Percentiles rank a stretch among this genome's conserved stretches.
Evolutionary conservation across 2,888 invertebrate species (phyloP).

Genomic region (Drosophila recens): DNA sequence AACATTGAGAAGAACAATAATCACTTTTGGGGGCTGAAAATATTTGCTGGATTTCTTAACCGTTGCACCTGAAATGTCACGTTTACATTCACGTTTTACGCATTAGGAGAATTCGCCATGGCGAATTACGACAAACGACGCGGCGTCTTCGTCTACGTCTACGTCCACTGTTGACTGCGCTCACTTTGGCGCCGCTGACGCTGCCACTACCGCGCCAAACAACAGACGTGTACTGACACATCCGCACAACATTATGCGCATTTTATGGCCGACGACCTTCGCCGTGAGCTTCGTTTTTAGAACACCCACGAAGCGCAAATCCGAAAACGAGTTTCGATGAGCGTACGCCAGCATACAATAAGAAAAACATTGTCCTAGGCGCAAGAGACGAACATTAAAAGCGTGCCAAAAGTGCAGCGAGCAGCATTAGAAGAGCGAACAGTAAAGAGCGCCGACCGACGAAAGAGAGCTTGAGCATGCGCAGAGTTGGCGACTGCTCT

Average conservation of each 20-base stretch:
- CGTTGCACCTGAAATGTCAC: constrained; percentile 39
- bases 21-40: constrained; percentile 15
- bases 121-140: constrained; percentile 24
- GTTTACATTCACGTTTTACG: constrained; percentile 34
- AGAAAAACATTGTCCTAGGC: constrained; percentile 83
- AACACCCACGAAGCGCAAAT: constrained; percentile 57
- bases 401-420: constrained; percentile 52
- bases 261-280: constrained; percentile 82
- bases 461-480: constrained; percentile 59
- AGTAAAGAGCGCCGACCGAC: constrained; percentile 17
- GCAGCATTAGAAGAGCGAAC: constrained; percentile 22
- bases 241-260: constrained; percentile 82
- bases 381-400: constrained; percentile 65
- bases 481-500: constrained; percentile 18
- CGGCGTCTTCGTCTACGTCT: constrained; percentile 28
- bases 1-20: constrained; percentile 16
- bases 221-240: constrained; percentile 83
- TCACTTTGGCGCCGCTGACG: constrained; percentile 20
- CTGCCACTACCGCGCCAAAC: constrained; percentile 68
- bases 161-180: constrained; percentile 18
- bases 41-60: constrained; percentile 30
- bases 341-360: constrained; percentile 65
- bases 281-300: constrained; percentile 73
- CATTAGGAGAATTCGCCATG: constrained; percentile 44
- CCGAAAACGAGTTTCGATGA: constrained; percentile 14